Evolutionary conservation across 2,888 invertebrate species (phyloP).

Genomic region (Coenonympha arcania): DNA sequence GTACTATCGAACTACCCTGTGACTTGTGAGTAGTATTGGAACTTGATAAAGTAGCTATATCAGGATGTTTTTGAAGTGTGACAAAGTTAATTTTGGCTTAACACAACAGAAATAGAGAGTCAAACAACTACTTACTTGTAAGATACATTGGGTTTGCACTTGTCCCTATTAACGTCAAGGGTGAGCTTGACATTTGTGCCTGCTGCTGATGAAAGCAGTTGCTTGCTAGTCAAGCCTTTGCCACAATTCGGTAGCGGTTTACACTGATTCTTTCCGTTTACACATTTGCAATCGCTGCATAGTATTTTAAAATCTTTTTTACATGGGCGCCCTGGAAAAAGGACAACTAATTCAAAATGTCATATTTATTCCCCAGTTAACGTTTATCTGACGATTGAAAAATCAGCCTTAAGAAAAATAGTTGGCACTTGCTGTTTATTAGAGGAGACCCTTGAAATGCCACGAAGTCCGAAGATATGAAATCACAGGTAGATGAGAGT

Average conservation of each 20-base stretch:
- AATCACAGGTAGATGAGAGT: too few relatives aligned
- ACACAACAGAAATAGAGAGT: too few relatives aligned
- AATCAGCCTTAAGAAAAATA: too few relatives aligned
- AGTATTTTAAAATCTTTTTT: slow-evolving; percentile 14
- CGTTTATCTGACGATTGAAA: too few relatives aligned
- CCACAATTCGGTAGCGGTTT: slow-evolving; percentile 15
- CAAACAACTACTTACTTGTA: slow-evolving; percentile 42
- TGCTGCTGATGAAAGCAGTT: slow-evolving; percentile 5
- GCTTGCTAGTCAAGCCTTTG: slow-evolving; percentile 7
- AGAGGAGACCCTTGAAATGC: too few relatives aligned
- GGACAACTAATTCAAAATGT: background rate
- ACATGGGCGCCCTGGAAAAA: slow-evolving; percentile 21
- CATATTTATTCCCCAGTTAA: too few relatives aligned
- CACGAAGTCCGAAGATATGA: too few relatives aligned
- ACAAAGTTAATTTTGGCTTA: too few relatives aligned
- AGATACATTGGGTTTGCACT: slow-evolving; percentile 39
- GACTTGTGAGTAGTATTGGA: too few relatives aligned
- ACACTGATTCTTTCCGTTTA: slow-evolving; percentile 20
- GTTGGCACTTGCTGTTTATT: too few relatives aligned
- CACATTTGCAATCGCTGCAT: slow-evolving; percentile 26
- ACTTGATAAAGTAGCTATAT: too few relatives aligned
- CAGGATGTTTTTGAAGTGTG: too few relatives aligned
- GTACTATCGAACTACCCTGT: background rate
- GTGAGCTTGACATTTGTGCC: slow-evolving; percentile 16
- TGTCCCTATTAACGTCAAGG: slow-evolving; percentile 30